phyloP scores from a whole-genome alignment of 1,140 invertebrate species.

The Drosophila oshimai region DNA sequence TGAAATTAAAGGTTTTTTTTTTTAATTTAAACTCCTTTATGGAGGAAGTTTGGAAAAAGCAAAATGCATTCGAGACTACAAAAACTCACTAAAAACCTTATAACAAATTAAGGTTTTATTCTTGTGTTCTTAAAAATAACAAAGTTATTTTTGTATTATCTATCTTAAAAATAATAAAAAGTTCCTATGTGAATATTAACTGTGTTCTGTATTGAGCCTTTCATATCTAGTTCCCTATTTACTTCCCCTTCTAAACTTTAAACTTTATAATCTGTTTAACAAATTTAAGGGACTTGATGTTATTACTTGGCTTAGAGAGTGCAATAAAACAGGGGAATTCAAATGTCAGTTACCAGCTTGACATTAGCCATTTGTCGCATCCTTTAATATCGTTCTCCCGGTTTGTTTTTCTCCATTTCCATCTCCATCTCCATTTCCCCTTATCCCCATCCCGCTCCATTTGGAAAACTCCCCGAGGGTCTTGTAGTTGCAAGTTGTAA shows the following conservation, averaged over 20 bases:
- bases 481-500: conserved; percentile 62
- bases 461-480: conserved; percentile 20
- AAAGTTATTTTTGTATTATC: no score
- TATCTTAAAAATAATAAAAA: no score
- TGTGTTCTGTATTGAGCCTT: no score
- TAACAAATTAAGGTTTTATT: no score
- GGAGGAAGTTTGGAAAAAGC: no score
- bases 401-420: conserved; percentile 15
- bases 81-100: no score
- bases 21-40: no score
- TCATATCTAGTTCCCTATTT: no score
- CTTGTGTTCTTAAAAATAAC: no score
- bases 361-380: conserved; percentile 41
- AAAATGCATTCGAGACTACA: no score
- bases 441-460: neutral
- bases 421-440: conserved; percentile 2
- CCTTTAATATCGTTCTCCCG: conserved; percentile 25
- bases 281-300: conserved; percentile 16
- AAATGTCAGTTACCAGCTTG: conserved; percentile 66
- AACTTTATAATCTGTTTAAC: neutral
- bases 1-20: neutral
- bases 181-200: no score
- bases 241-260: neutral
- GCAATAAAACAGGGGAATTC: conserved; percentile 37
- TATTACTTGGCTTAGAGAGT: conserved; percentile 8